A percentile compares a stretch with the other conserved stretches of the same genome.
Evolutionary conservation across 2,888 invertebrate genomes (phyloP).

Genomic region (Caenorhabditis sinica): DNA sequence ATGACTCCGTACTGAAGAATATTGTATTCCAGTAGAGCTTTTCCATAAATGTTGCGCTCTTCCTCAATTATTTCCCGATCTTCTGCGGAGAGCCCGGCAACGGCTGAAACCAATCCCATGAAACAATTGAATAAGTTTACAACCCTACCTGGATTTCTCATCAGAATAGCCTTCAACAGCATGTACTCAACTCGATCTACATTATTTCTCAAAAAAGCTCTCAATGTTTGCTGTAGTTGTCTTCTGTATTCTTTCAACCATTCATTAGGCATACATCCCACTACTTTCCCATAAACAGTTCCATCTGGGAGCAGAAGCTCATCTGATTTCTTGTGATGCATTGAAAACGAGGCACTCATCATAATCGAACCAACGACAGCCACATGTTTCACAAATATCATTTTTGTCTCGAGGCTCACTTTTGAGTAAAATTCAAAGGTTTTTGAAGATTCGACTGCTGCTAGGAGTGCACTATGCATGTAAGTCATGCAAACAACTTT

Average conservation of each 20-base stretch:
- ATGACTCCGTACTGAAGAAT: constrained; percentile 37
- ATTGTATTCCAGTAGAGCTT: constrained; percentile 35
- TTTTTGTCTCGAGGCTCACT: constrained; percentile 11
- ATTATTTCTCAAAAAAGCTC: constrained; percentile 40
- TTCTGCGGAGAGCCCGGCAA: constrained; percentile 2
- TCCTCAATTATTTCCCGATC: constrained; percentile 32
- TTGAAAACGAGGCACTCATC: constrained; percentile 44
- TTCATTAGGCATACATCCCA: constrained; percentile 8
- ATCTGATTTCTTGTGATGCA: constrained; percentile 41
- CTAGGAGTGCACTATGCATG: constrained; percentile 44
- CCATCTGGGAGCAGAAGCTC: constrained; percentile 33
- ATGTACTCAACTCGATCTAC: constrained; percentile 54
- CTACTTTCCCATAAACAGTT: constrained; percentile 15
- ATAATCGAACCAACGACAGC: constrained; percentile 43
- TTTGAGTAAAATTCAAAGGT: constrained; percentile 29
- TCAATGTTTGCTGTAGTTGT: constrained; percentile 41
- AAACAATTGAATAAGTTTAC: background rate
- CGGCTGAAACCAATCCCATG: constrained; percentile 12
- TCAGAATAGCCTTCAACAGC: constrained; percentile 41
- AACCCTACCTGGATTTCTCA: constrained; percentile 21
- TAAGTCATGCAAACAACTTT: constrained; percentile 29
- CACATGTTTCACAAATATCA: constrained; percentile 35
- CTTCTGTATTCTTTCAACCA: constrained; percentile 1
- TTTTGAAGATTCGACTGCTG: constrained; percentile 34
- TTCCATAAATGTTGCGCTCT: constrained; percentile 40